Conservation (phyloP, 2,797 vertebrate species). For the Sphenopsis melanotis region DNA sequence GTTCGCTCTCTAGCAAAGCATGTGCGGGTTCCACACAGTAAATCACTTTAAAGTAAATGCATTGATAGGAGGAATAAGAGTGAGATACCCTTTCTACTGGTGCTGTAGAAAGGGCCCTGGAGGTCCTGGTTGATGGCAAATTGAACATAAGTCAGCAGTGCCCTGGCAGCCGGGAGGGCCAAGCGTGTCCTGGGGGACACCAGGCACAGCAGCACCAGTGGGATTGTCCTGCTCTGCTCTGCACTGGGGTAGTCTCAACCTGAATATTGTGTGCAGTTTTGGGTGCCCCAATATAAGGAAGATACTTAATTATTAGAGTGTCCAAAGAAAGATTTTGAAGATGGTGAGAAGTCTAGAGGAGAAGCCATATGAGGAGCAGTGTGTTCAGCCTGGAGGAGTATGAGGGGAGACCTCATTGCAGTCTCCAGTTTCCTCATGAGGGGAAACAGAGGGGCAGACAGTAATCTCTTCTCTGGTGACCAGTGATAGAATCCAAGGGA, state of each 20-base stretch:
- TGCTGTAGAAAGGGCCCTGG: neutral
- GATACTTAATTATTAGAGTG: neutral
- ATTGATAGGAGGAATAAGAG: accelerated
- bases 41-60: accelerated
- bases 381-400: neutral
- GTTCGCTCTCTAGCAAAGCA: neutral
- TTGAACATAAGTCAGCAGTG: neutral
- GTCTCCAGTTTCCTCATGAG: neutral
- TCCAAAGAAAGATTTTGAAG: neutral
- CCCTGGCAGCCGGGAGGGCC: neutral
- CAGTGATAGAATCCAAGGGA: neutral
- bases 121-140: accelerated
- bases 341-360: neutral
- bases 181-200: accelerated
- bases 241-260: accelerated
- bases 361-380: accelerated
- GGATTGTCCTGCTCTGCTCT: neutral
- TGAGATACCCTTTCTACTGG: neutral
- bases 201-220: neutral
- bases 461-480: neutral
- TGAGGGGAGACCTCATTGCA: neutral
- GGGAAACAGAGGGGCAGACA: neutral
- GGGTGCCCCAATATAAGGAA: neutral
- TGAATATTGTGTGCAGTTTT: too few species aligned
- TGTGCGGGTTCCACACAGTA: accelerated